These are phyloP conservation scores for Ormyrus labotus DNA, from an alignment of 2,888 invertebrate genomes.

Conservation along the genomic window DNA sequence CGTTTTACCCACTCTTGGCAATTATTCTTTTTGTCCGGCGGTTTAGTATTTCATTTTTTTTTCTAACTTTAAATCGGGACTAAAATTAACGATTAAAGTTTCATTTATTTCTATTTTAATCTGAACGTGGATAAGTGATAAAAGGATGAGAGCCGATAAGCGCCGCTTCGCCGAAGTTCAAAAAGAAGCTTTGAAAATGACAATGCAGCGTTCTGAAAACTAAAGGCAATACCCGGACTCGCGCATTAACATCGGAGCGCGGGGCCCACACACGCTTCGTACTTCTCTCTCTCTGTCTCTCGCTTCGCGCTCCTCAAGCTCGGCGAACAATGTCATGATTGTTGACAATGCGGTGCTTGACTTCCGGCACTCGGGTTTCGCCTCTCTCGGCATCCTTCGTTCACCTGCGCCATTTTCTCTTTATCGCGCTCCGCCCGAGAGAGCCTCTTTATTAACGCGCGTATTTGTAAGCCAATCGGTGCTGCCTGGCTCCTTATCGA, in stretches of 20 bases:
- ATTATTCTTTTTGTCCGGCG: no score
- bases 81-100: no score
- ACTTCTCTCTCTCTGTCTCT: neutral
- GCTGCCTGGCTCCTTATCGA: slow-evolving; percentile 35
- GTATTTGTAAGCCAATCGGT: slow-evolving; percentile 33
- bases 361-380: slow-evolving; percentile 67
- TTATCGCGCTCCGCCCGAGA: neutral
- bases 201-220: slow-evolving; percentile 4
- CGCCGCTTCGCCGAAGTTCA: neutral
- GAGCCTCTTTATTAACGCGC: slow-evolving; percentile 37
- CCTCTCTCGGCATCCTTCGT: slow-evolving; percentile 28
- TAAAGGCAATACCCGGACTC: slow-evolving; percentile 20
- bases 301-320: neutral
- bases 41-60: no score
- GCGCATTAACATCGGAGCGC: slow-evolving; percentile 9
- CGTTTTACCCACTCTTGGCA: no score
- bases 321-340: slow-evolving; percentile 54
- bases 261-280: slow-evolving; percentile 3
- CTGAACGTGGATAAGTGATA: no score
- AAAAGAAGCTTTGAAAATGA: neutral
- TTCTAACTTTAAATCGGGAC: no score
- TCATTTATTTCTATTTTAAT: no score
- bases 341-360: slow-evolving; percentile 59
- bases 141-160: neutral
- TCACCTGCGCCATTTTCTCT: slow-evolving; percentile 11